These are phyloP conservation scores for Petrosia ficiformis DNA, from an alignment of 37 sponge, comb jelly and placozoan species.

Conservation along the genomic window DNA sequence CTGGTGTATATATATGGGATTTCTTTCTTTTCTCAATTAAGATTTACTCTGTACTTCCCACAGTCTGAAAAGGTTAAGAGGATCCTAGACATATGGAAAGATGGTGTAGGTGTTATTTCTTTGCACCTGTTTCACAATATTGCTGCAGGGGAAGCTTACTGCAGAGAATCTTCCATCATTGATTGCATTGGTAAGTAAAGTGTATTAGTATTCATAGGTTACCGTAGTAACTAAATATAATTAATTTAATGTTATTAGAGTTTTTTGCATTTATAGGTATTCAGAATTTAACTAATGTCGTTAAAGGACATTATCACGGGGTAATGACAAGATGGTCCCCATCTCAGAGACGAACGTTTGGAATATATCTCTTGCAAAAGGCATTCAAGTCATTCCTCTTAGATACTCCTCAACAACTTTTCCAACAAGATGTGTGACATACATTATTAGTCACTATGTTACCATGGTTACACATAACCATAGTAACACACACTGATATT, in stretches of 20 bases:
- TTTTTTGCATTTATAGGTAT: constrained; percentile 53
- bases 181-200: constrained; percentile 74
- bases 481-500: too few species aligned
- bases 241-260: too few species aligned
- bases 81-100: constrained; percentile 77
- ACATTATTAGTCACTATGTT: too few species aligned
- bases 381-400: constrained; percentile 43
- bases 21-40: too few species aligned
- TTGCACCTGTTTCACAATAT: constrained; percentile 77
- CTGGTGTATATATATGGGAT: too few species aligned
- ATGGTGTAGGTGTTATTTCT: constrained; percentile 74
- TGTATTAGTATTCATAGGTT: too few species aligned
- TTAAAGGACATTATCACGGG: constrained; percentile 71
- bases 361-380: constrained; percentile 80
- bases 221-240: background rate
- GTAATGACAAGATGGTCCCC: constrained; percentile 40
- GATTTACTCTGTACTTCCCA: too few species aligned
- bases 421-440: constrained; percentile 21
- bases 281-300: constrained; percentile 67
- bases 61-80: constrained; percentile 51
- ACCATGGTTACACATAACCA: too few species aligned
- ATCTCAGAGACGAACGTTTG: constrained; percentile 54
- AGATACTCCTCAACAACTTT: constrained; percentile 40
- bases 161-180: constrained; percentile 85
- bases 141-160: constrained; percentile 79